phyloP scores from a whole-genome alignment of 1,140 invertebrate genomes.

The Neoseiulus cucumeris region DNA sequence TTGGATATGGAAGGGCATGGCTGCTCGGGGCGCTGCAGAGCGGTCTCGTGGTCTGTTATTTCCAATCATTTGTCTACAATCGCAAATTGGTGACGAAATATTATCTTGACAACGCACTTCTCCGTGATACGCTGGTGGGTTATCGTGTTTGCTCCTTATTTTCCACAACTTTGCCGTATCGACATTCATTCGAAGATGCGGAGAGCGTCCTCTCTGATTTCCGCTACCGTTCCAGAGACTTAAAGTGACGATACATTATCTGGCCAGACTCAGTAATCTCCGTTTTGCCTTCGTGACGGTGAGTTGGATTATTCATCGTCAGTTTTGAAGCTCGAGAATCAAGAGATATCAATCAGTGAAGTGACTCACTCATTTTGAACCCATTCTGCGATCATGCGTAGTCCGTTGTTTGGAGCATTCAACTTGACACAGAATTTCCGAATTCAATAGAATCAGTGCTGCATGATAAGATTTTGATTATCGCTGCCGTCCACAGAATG shows the following conservation, averaged over 20 bases:
- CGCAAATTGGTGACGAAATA: constrained; percentile 2
- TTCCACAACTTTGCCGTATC: no score
- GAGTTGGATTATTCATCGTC: background rate
- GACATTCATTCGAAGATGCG: no score
- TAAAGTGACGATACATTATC: constrained; percentile 7
- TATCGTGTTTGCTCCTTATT: background rate
- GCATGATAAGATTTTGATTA: no score
- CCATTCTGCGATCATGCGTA: no score
- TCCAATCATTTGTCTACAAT: constrained; percentile 9
- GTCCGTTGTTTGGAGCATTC: no score
- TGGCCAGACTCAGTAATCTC: background rate
- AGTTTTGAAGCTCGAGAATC: no score
- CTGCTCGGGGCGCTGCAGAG: constrained; percentile 1
- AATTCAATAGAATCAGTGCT: no score
- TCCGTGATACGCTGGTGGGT: constrained; percentile 1
- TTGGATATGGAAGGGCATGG: background rate
- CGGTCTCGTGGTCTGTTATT: constrained; percentile 2
- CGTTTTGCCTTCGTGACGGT: background rate
- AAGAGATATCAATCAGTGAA: no score
- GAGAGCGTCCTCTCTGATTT: no score
- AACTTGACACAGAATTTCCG: no score
- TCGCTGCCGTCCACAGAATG: background rate
- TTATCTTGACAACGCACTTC: background rate
- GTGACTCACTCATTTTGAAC: no score
- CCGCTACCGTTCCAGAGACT: background rate